phyloP scores from a whole-genome alignment of 2,113 vertebrate species.

The Gymnogyps californianus region DNA sequence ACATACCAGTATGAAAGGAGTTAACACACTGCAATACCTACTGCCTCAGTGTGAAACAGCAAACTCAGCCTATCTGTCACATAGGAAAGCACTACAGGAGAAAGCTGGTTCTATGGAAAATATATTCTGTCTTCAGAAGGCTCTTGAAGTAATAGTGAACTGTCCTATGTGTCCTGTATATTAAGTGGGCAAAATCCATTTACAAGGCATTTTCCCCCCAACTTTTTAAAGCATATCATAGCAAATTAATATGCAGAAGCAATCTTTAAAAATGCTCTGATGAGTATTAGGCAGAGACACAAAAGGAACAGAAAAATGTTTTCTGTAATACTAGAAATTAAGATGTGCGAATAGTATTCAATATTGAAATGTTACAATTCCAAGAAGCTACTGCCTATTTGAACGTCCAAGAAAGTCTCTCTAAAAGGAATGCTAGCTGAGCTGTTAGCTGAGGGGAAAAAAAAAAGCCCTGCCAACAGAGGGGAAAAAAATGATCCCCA shows the following conservation, averaged over 20 bases:
- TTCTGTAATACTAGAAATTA: background rate
- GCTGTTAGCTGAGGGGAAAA: background rate
- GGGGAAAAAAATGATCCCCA: background rate
- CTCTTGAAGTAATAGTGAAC: background rate
- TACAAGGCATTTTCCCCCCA: fast-evolving
- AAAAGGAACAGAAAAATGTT: background rate
- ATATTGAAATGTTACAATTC: background rate
- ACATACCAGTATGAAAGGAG: background rate
- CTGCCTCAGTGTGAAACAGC: too few relatives aligned
- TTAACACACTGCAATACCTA: background rate
- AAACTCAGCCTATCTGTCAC: background rate
- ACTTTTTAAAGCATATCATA: background rate
- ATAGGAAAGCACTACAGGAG: background rate
- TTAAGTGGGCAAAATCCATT: background rate
- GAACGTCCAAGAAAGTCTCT: background rate
- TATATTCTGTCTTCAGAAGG: background rate
- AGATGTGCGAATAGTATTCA: background rate
- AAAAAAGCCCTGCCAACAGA: background rate
- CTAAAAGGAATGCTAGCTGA: background rate
- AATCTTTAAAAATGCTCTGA: background rate
- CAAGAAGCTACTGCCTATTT: background rate
- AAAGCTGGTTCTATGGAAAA: background rate
- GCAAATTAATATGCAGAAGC: background rate
- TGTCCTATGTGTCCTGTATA: fast-evolving
- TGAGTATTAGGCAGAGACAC: background rate